Percentiles rank a stretch among this genome's conserved stretches.
These are phyloP conservation scores for Hippocampus abdominalis DNA, from an alignment of 2,113 vertebrate genomes.

Conservation along the genomic window DNA sequence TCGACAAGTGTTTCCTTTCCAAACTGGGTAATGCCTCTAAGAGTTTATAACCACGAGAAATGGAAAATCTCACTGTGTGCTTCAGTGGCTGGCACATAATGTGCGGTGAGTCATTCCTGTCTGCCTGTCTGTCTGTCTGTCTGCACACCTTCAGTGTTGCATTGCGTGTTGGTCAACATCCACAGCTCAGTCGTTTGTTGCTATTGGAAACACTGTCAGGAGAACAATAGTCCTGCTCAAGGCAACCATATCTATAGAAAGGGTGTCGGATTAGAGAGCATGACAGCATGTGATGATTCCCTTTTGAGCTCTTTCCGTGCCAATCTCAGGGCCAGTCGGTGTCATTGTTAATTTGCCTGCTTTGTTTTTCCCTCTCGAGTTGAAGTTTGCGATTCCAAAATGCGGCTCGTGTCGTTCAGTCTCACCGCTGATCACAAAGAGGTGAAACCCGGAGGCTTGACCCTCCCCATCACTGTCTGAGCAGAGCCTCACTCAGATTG, in stretches of 20 bases:
- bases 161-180: background rate
- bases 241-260: background rate
- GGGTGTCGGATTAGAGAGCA: conserved; percentile 7
- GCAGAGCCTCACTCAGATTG: background rate
- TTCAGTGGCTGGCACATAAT: background rate
- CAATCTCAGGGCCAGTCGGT: background rate
- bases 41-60: background rate
- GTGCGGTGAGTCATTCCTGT: background rate
- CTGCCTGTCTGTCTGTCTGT: background rate
- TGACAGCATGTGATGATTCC: background rate
- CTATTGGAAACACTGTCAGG: conserved; percentile 4
- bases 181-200: conserved; percentile 5
- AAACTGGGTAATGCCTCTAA: background rate
- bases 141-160: background rate
- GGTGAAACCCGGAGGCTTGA: background rate
- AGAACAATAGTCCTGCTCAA: background rate
- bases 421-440: background rate
- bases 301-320: background rate
- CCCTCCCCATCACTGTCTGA: background rate
- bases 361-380: conserved; percentile 4
- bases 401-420: background rate
- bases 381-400: conserved; percentile 6
- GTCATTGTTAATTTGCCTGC: background rate
- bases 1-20: background rate
- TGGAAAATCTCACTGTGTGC: background rate